Percentiles rank a stretch among this genome's conserved stretches.
These are phyloP conservation scores for Bombus sylvicola DNA, from an alignment of 1,140 invertebrate genomes.

Conservation along the genomic window DNA sequence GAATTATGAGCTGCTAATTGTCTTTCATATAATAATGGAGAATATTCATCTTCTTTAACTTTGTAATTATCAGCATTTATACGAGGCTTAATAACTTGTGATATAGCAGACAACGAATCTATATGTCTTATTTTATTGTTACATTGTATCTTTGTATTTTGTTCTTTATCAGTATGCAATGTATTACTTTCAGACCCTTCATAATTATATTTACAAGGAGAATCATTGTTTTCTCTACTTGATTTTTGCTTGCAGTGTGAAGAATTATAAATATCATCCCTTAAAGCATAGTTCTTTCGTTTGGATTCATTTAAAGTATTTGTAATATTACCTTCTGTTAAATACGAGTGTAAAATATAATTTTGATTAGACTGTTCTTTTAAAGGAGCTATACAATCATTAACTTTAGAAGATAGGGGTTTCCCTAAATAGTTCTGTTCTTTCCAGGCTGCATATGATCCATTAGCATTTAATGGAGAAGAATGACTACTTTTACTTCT, in stretches of 20 bases:
- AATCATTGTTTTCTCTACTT: background rate
- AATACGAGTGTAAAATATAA: background rate
- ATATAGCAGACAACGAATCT: background rate
- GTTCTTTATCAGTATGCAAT: background rate
- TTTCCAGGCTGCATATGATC: slow-evolving; percentile 73
- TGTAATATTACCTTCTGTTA: background rate
- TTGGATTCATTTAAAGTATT: background rate
- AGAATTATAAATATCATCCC: background rate
- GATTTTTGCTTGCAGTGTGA: background rate
- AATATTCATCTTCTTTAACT: background rate
- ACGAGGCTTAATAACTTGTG: background rate
- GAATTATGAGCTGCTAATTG: slow-evolving; percentile 1
- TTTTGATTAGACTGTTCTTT: slow-evolving; percentile 6
- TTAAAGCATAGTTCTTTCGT: background rate
- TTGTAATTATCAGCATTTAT: background rate
- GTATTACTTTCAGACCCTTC: background rate
- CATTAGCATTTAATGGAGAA: slow-evolving; percentile 16
- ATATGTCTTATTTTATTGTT: background rate
- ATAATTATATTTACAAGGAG: background rate
- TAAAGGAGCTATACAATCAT: background rate
- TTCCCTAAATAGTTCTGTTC: slow-evolving; percentile 62
- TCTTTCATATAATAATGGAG: background rate
- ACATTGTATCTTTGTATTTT: background rate
- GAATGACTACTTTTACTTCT: background rate
- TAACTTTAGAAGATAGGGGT: background rate